Evolutionary conservation across 2,888 invertebrate genomes (phyloP).

Genomic region (Xestoiulus laeticollis): DNA sequence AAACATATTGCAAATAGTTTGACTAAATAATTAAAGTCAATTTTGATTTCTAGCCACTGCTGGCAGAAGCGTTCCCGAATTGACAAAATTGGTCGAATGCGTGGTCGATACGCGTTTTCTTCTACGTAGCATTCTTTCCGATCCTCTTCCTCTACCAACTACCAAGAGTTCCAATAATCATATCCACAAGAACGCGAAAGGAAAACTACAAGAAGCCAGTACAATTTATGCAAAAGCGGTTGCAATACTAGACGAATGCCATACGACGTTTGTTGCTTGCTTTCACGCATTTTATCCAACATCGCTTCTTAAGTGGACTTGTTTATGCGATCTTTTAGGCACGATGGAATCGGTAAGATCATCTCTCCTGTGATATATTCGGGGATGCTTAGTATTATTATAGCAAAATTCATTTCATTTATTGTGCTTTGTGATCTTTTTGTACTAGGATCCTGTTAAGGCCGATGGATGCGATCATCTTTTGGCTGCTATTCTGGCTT

Average conservation of each 20-base stretch:
- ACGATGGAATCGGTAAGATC: conserved; percentile 58
- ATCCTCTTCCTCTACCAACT: conserved; percentile 65
- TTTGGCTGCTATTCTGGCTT: conserved; percentile 82
- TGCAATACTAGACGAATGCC: conserved; percentile 85
- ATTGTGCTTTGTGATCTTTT: too few species aligned
- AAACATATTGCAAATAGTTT: not conserved
- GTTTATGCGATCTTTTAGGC: conserved; percentile 79
- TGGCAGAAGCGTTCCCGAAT: conserved; percentile 68
- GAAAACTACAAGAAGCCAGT: conserved; percentile 48
- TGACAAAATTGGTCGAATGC: conserved; percentile 82
- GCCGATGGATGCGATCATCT: conserved; percentile 69
- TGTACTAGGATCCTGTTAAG: conserved; percentile 29
- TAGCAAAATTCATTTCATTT: too few species aligned
- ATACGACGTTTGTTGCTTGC: conserved; percentile 87
- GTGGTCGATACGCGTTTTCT: conserved; percentile 85
- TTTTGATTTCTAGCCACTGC: conserved; percentile 39
- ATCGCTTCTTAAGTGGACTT: conserved; percentile 90
- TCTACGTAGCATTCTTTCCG: conserved; percentile 83
- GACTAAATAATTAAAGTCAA: not conserved
- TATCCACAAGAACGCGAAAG: conserved; percentile 47
- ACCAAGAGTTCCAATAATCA: conserved; percentile 36
- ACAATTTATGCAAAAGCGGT: conserved; percentile 59
- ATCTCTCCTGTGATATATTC: not conserved
- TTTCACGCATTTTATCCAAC: conserved; percentile 98
- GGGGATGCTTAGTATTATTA: too few species aligned